Base-by-base conservation (phyloP, 2,797 vertebrate genomes). In the Cirrhinus mrigala region DNA sequence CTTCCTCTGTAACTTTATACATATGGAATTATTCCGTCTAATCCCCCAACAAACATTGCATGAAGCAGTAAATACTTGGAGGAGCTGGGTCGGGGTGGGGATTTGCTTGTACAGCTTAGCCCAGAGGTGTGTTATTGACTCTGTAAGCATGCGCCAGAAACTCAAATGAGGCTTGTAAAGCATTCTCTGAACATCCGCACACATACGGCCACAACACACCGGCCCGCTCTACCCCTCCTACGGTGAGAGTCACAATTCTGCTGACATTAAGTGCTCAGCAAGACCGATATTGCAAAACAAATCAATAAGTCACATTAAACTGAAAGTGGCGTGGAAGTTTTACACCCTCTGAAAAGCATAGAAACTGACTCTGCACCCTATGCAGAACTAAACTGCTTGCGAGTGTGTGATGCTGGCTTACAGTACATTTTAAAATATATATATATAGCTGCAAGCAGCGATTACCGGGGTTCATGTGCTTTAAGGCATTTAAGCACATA, bases 41-140 rank as follows among this genome's bases (percentile, higher is more conserved):
- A 86, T 86, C 84, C 81, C 33, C 70, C 48, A 37, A 70, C 81
- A 88, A 83, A 85, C 73, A 58, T 40, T 74, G 52, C 69, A 64
- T 83, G 70, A 86, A 74, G 84, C 84, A 52, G 60, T 24, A 77
- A 69, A 80, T 66, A 37, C 79, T 74, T 83, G 77, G 70, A 82
- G 46, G 27, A 68, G 81, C 69, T 14, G 66, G 50, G 60, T 15
- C 2, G 7, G 56, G 83, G 83, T 78, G 83, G 71, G 77, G 79
- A 77, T 64, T 78, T 64, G 29, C 80, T 85, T 83, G 29, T 73
- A 79, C 66, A 85, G 74, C 60, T 81, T 75, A 81, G 79, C 83
- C 66, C 48, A 10, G 74, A 79, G 86, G 79, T 79, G 56, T 79
- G 73, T 68, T 82, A 79, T 85, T 85, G 74, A 85, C 79, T 78